Evolutionary conservation across 1,140 invertebrate species (phyloP).

Genomic region (Phymastichus coffea): DNA sequence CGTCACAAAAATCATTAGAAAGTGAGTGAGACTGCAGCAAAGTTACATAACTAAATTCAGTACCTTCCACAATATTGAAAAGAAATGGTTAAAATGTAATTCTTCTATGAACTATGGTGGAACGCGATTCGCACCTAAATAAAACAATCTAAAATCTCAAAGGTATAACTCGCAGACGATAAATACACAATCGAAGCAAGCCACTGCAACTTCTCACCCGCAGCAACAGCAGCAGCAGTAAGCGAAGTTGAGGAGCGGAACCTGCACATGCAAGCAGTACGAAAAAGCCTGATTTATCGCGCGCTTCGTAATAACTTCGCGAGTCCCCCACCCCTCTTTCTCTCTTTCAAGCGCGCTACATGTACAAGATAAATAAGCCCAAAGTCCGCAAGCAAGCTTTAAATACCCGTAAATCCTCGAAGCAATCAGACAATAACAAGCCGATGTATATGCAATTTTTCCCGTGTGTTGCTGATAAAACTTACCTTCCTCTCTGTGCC

Average conservation of each 20-base stretch:
- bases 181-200: not conserved
- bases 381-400: constrained; percentile 30
- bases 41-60: too few species aligned
- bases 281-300: constrained; percentile 20
- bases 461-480: too few species aligned
- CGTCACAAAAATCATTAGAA: too few species aligned
- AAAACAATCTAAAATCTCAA: not conserved
- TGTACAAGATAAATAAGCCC: constrained; percentile 37
- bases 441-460: too few species aligned
- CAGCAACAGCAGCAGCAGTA: too few species aligned
- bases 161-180: not conserved
- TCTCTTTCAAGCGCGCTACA: not conserved
- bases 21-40: too few species aligned
- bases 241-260: not conserved
- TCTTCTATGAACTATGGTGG: too few species aligned
- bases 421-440: constrained; percentile 40
- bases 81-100: too few species aligned
- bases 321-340: not conserved
- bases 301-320: constrained; percentile 11
- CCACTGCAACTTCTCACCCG: too few species aligned
- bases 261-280: not conserved
- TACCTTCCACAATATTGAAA: too few species aligned
- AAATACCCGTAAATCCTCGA: constrained; percentile 38
- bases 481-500: too few species aligned
- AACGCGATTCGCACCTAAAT: not conserved